These are phyloP conservation scores for Lathronympha strigana DNA, from an alignment of 2,888 invertebrate genomes.

Conservation along the genomic window DNA sequence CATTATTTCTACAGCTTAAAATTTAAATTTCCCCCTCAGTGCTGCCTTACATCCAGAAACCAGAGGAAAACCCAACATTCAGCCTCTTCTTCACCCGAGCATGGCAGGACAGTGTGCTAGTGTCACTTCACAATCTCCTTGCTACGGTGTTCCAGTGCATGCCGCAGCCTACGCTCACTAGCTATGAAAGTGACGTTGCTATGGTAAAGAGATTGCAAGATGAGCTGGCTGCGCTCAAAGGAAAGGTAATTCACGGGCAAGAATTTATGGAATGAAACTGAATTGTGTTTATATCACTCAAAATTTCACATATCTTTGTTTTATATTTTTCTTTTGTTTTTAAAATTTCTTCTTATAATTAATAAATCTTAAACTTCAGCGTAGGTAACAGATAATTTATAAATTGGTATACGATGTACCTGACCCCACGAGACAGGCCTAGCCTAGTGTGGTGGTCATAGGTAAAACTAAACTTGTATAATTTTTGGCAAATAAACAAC, in stretches of 20 bases:
- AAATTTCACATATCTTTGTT: no score
- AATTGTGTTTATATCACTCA: no score
- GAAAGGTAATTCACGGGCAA: constrained; percentile 63
- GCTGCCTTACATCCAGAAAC: constrained; percentile 95
- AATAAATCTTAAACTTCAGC: no score
- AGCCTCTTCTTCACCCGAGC: constrained; percentile 95
- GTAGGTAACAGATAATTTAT: no score
- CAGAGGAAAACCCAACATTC: constrained; percentile 95
- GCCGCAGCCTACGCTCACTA: constrained; percentile 93
- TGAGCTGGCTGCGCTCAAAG: constrained; percentile 88
- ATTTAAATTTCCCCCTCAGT: constrained; percentile 85
- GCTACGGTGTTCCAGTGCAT: constrained; percentile 94
- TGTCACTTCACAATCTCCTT: constrained; percentile 96
- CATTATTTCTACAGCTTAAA: background rate
- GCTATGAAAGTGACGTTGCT: constrained; percentile 93
- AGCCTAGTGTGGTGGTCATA: no score
- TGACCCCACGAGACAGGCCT: no score
- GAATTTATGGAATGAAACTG: background rate
- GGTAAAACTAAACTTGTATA: no score
- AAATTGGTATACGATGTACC: no score
- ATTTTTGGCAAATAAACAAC: no score
- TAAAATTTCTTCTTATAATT: no score
- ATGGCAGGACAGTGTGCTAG: constrained; percentile 97
- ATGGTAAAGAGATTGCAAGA: constrained; percentile 92
- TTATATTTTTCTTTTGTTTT: no score